Base-by-base conservation (phyloP, 1,140 invertebrate genomes). In the Drosophila nigrodunni region DNA sequence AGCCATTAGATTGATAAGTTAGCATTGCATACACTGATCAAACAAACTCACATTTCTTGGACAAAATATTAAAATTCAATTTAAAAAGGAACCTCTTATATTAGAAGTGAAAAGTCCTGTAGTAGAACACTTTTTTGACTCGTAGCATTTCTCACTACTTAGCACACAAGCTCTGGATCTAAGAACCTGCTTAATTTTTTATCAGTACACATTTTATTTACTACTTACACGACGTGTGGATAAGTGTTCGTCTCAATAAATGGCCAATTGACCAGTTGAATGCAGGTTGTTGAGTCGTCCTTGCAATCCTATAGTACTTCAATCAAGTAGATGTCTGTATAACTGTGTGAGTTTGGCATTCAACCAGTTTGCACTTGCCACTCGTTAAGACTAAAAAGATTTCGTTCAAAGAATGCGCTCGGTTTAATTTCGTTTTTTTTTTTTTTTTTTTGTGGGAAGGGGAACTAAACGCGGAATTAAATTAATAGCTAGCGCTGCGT, bases 381-480 rank as follows among this genome's bases (percentile, higher is more conserved):
- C 83, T 82, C 67, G 81, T 74, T 69, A 57, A 62, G 52, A 30
- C 55, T 59, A 55, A 34, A 35, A 74, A 60, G 49, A n/a, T 55
- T 68, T 73, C 76, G 25, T 5, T 9, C 21, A 60, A 62, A 44
- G 59, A 59, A 65, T 71, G 74, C 64, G 73, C 65, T 57, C 64
- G 77, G 78, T 82, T 76, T 72, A 67, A 74, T 81, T 88, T 88
- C 61, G 74, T 50, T n/a, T 59, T 8, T 30, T 30, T 30, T 1
- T 1, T n/a, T n/a, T 15, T 15, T 15, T 15, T 15, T 15, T 15
- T 15, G 25, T 4, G 2, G 4, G 3, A 30, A 0, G 3, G n/a
- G 43, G 18, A 50, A 62, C 72, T 50, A 73, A 60, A 68, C 57
- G 44, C 49, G 65, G 83, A 79, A 87, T 88, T 88, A 83, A 87